Conservation (phyloP, 2,888 invertebrate genomes). For the Andrena minutula region DNA sequence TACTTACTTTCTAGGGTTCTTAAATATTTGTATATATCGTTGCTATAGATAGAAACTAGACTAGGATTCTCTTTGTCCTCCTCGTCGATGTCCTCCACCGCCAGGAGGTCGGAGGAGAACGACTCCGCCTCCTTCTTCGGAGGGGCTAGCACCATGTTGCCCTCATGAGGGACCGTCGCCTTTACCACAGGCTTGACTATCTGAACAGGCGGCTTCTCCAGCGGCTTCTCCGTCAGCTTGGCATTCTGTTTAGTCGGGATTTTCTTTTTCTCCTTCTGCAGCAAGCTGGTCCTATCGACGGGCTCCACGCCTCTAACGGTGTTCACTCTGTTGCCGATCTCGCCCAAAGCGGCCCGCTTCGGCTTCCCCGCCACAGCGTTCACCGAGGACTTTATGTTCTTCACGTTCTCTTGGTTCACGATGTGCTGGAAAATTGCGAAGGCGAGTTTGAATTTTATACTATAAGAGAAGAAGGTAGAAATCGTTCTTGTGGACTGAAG, state of each 20-base stretch:
- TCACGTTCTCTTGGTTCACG: slow-evolving; percentile 81
- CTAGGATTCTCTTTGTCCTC: slow-evolving; percentile 91
- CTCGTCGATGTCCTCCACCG: slow-evolving; percentile 91
- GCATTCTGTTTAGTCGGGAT: slow-evolving; percentile 53
- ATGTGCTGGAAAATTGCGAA: slow-evolving; percentile 72
- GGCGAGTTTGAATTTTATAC: background rate
- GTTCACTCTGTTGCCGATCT: slow-evolving; percentile 86
- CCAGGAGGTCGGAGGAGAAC: slow-evolving; percentile 78
- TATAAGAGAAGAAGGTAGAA: no score
- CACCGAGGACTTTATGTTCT: slow-evolving; percentile 74
- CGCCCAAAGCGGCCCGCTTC: slow-evolving; percentile 85
- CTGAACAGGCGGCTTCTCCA: slow-evolving; percentile 72
- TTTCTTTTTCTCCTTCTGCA: slow-evolving; percentile 73
- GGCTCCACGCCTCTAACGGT: slow-evolving; percentile 83
- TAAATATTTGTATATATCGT: slow-evolving; percentile 95
- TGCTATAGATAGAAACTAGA: slow-evolving; percentile 93
- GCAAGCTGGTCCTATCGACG: slow-evolving; percentile 73
- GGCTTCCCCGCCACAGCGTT: slow-evolving; percentile 65
- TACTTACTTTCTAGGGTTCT: slow-evolving; percentile 90
- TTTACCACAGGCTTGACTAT: slow-evolving; percentile 73
- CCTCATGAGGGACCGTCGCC: slow-evolving; percentile 46
- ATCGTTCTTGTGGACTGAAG: background rate
- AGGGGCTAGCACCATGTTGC: slow-evolving; percentile 14
- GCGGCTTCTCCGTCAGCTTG: slow-evolving; percentile 64
- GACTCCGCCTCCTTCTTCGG: slow-evolving; percentile 69